Base-by-base conservation (phyloP, 2,797 vertebrate species). In the Phrynocephalus vlangalii region DNA sequence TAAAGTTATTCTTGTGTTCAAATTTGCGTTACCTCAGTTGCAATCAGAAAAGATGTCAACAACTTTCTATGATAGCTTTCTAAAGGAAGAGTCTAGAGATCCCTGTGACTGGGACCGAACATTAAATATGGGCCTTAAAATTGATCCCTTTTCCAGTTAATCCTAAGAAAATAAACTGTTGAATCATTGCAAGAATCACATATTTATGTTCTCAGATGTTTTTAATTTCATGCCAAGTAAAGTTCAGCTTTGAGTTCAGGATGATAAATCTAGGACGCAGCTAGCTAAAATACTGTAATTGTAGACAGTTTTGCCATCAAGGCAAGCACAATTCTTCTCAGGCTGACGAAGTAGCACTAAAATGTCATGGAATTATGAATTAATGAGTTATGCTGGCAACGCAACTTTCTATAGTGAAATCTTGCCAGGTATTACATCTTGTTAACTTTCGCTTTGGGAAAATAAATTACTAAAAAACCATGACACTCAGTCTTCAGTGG, bases 331-430 rank as follows among this genome's bases (percentile, higher is more conserved):
- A 22, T 90, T 91, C 78, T 44, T 70, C 84, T 4, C 67, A 90
- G 79, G 86, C 83, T 80, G 79, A 92, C 73, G 67, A 94, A 92
- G 85, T 79, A 92, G 67, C 89, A 86, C 68, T 88, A 76, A 93
- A 93, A 80, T 89, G 72, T 70, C 71, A 92, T 73, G 90, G 63
- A 90, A 89, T 90, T 86, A 82, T 44, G 50, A 94, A 77, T 82
- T 91, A 91, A 90, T 91, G 33, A 92, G 95, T 93, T 93, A 92
- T 75, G 89, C 80, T 80, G 92, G 90, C 87, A 87, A 86, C 6
- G 83, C 6, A 68, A 50, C 73, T 67, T 78, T 52, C 52, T 88
- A 71, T 56, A 67, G 48, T 91, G 83, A 84, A 86, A 6, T 87
- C 80, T 87, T 50, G 80, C 71, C 75, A 92, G 63, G 94, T 89